A percentile compares a stretch with the other conserved stretches of the same genome.
Conservation (phyloP, 2,113 vertebrate species). For the Leptobrachium ailaonicum region DNA sequence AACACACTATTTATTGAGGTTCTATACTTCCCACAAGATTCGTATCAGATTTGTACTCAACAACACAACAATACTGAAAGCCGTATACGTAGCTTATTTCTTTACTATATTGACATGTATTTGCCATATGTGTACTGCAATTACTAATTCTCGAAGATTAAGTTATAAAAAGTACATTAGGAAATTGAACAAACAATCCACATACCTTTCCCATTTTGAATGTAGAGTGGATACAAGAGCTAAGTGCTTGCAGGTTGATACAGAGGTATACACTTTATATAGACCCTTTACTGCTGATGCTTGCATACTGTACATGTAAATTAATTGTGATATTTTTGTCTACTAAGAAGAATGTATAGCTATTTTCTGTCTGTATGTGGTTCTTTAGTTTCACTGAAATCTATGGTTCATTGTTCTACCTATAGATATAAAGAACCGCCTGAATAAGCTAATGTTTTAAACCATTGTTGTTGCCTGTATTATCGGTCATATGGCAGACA, state of each 20-base stretch:
- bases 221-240: slow-evolving; percentile 20
- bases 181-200: neutral
- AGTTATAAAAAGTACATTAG: neutral
- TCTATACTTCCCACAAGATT: too few relatives aligned
- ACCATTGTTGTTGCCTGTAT: too few relatives aligned
- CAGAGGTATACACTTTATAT: slow-evolving; percentile 46
- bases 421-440: neutral
- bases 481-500: too few relatives aligned
- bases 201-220: slow-evolving; percentile 52
- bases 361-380: slow-evolving; percentile 5
- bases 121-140: too few relatives aligned
- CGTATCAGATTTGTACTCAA: too few relatives aligned
- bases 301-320: slow-evolving; percentile 18
- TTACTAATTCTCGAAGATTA: too few relatives aligned
- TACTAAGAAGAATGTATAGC: slow-evolving; percentile 32
- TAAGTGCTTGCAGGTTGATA: slow-evolving; percentile 25
- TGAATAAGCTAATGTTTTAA: too few relatives aligned
- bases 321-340: slow-evolving; percentile 1
- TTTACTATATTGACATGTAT: too few relatives aligned
- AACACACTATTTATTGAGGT: too few relatives aligned
- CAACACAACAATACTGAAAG: too few relatives aligned
- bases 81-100: too few relatives aligned
- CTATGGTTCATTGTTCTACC: slow-evolving; percentile 10
- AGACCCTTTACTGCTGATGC: slow-evolving; percentile 46
- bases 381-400: slow-evolving; percentile 6